These are phyloP conservation scores for Heliconius nattereri DNA, from an alignment of 1,140 invertebrate genomes.

Conservation along the genomic window DNA sequence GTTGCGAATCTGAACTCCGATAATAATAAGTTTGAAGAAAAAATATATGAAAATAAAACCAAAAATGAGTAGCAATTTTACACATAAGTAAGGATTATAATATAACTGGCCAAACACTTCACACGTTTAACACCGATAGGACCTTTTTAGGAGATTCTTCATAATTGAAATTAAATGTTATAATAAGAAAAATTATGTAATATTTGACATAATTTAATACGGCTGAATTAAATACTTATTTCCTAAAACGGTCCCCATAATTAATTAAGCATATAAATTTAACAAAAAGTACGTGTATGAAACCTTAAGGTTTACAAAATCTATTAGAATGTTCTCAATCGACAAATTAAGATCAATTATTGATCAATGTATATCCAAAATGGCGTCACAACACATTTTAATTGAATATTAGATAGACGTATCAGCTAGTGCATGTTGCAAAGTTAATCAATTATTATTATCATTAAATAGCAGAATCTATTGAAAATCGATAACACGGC, in stretches of 20 bases:
- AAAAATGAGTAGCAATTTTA: neutral
- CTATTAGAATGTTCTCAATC: neutral
- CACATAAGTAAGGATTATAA: neutral
- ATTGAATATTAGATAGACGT: constrained; percentile 9
- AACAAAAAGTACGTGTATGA: neutral
- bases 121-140: neutral
- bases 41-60: neutral
- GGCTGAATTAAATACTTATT: neutral
- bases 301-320: neutral
- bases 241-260: constrained; percentile 10
- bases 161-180: constrained; percentile 4
- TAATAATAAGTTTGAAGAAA: neutral
- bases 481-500: neutral
- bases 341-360: constrained; percentile 1
- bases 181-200: neutral
- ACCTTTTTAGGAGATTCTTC: constrained; percentile 12
- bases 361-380: constrained; percentile 3
- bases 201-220: constrained; percentile 4
- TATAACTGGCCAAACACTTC: neutral
- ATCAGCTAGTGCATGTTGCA: neutral
- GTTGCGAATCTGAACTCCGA: too few relatives aligned
- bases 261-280: neutral
- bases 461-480: neutral
- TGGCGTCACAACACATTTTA: constrained; percentile 8
- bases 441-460: neutral